These are phyloP conservation scores for Stegostoma tigrinum DNA, from an alignment of 2,113 vertebrate species.

Conservation along the genomic window DNA sequence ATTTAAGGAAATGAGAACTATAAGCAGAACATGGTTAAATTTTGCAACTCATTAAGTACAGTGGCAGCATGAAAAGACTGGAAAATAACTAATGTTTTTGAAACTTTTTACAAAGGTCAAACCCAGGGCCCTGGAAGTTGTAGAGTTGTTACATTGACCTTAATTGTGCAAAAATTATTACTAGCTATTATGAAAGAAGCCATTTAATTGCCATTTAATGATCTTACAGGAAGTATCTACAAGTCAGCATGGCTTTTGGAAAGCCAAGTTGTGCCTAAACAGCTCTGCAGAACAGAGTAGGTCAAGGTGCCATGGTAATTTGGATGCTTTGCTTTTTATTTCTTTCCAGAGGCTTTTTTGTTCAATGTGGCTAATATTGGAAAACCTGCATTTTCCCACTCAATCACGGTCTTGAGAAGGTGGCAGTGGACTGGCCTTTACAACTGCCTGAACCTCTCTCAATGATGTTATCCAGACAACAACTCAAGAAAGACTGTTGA, in stretches of 20 bases:
- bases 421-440: background rate
- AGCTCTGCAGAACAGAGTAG: background rate
- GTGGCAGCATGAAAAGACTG: background rate
- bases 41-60: background rate
- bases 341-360: background rate
- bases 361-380: background rate
- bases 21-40: background rate
- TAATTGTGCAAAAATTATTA: background rate
- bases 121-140: background rate
- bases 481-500: too few relatives aligned
- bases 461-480: background rate
- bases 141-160: background rate
- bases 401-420: background rate
- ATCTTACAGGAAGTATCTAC: background rate
- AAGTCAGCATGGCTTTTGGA: background rate
- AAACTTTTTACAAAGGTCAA: background rate
- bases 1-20: background rate
- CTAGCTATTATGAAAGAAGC: background rate
- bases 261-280: background rate
- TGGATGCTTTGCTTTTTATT: background rate
- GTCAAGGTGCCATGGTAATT: background rate
- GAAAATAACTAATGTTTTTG: background rate
- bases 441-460: background rate
- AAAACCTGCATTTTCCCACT: background rate
- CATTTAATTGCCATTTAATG: conserved; percentile 1